Evolutionary conservation across 2,888 invertebrate species (phyloP), one percentile per base, ranked within the genome.

Genomic region (Meandrusa payeni): DNA sequence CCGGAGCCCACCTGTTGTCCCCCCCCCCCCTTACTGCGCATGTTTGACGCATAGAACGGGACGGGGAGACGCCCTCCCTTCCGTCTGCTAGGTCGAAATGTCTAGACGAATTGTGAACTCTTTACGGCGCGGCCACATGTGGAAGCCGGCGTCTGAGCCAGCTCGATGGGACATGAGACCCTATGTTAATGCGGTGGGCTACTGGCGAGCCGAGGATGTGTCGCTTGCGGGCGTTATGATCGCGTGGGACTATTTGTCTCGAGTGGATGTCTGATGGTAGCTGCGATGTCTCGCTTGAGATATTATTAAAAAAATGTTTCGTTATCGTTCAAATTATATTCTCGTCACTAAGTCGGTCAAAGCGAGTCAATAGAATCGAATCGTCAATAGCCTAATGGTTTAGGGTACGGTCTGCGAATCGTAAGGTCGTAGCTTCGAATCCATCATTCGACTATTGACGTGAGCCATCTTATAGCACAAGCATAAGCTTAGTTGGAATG

Each of bases 31-130:
- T 63, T 57, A 72, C 54, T 79, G 83, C 86, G 85, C 85, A 85
- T 81, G 86, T 73, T 73, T 72, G 73, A 65, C 70, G 70, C 69
- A 43, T 38, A 41, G 43, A 43, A 32, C 31, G 74, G 60, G 60
- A 75, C 73, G 78, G 64, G 47, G 69, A 63, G 79, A 77, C 51
- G 57, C 61, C 55, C 53, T 67, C 75, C 65, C 67, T 79, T 75
- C 75, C 78, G 57, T 59, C 60, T 59, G 58, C 57, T 69, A 75
- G 86, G 83, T 85, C 85, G 86, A 86, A 82, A 59, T 69, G 86
- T 87, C 86, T 87, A 86, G 86, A 87, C 86, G 71, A 67, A 68
- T 61, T 69, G 69, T 83, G 86, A 85, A 83, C 85, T 83, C 77
- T 82, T 80, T 76, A 82, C 75, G 64, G 74, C 48, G 44, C 48